These are phyloP conservation scores for Falco peregrinus DNA, from an alignment of 2,797 vertebrate species.

Conservation along the genomic window DNA sequence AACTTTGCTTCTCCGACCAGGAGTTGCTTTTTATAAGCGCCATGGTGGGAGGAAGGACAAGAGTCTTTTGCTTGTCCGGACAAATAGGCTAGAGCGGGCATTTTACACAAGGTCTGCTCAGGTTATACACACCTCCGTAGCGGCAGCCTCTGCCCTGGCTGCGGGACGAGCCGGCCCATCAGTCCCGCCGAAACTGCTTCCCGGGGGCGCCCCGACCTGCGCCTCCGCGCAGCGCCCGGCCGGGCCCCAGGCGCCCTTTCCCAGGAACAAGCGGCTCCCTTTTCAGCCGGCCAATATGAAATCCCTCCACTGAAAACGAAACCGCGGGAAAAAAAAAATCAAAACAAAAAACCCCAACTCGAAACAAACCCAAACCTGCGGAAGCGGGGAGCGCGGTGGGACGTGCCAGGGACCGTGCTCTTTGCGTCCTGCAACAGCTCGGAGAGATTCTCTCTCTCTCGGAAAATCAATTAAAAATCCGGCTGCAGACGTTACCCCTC, in stretches of 20 bases:
- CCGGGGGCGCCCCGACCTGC: neutral
- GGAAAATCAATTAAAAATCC: slow-evolving; percentile 8
- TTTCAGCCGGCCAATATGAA: neutral
- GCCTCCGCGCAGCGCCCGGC: neutral
- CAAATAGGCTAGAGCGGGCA: neutral
- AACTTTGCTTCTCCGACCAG: neutral
- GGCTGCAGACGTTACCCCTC: neutral
- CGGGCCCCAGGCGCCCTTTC: no score
- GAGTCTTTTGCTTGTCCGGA: neutral
- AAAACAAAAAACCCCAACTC: no score
- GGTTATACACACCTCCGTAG: neutral
- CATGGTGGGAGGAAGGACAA: neutral
- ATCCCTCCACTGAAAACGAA: neutral
- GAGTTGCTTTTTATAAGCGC: neutral
- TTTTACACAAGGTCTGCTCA: slow-evolving; percentile 12
- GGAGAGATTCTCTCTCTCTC: neutral
- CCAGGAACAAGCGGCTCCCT: neutral
- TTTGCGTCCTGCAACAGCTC: neutral
- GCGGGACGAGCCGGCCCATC: neutral
- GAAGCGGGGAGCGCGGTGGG: neutral
- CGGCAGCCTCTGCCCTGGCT: neutral
- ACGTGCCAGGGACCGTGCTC: neutral
- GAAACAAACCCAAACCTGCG: neutral
- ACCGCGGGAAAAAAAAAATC: accelerated
- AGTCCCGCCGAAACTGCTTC: neutral